Conservation (phyloP, 2,888 invertebrate species). For the Drosophila prostipennis region DNA sequence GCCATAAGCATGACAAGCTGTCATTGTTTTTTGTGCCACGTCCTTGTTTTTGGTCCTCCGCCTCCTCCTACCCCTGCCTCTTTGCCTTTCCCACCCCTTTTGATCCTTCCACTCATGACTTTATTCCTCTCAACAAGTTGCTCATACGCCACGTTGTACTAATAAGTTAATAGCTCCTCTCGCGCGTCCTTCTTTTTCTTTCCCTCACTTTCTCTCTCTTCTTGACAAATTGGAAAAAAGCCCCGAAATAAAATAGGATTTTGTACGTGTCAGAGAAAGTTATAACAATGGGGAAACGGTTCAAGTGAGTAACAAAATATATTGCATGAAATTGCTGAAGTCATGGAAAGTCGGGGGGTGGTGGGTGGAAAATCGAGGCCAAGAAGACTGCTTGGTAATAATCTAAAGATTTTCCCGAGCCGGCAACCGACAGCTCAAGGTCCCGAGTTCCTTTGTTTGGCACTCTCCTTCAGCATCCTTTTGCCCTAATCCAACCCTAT, state of each 20-base stretch:
- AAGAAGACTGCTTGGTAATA: constrained; percentile 22
- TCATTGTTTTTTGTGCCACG: constrained; percentile 64
- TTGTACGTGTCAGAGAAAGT: constrained; percentile 60
- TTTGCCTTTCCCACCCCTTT: background rate
- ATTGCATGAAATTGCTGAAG: constrained; percentile 41
- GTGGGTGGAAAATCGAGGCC: constrained; percentile 6
- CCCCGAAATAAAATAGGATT: constrained; percentile 71
- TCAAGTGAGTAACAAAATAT: constrained; percentile 52
- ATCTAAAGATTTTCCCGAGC: constrained; percentile 27
- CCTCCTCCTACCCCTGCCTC: background rate
- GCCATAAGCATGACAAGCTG: constrained; percentile 68
- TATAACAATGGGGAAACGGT: constrained; percentile 49
- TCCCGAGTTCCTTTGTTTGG: constrained; percentile 23
- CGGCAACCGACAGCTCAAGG: constrained; percentile 53
- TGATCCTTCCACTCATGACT: constrained; percentile 25
- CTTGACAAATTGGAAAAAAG: constrained; percentile 64
- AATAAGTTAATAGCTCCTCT: constrained; percentile 68
- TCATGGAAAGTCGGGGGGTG: constrained; percentile 7
- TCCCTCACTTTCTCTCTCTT: constrained; percentile 10
- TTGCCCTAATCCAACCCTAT: constrained; percentile 32
- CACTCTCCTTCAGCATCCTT: constrained; percentile 9
- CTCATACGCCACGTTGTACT: constrained; percentile 67
- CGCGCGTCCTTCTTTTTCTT: constrained; percentile 1
- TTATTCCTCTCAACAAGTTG: constrained; percentile 56
- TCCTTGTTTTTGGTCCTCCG: constrained; percentile 23